phyloP scores from a whole-genome alignment of 2,113 vertebrate genomes.

The Pachycephala philippinensis region DNA sequence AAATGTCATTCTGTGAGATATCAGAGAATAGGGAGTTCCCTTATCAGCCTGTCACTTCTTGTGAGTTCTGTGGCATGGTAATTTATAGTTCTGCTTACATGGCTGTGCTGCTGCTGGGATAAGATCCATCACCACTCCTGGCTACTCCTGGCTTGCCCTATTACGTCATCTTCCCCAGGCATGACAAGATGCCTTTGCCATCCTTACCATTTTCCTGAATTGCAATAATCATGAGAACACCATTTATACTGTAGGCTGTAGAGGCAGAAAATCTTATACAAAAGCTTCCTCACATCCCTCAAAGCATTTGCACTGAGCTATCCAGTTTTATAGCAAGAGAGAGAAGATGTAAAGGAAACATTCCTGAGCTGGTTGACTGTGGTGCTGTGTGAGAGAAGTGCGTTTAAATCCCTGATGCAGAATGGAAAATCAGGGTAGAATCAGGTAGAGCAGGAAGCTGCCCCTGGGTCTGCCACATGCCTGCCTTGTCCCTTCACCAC shows the following conservation, averaged over 20 bases:
- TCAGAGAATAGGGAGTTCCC: neutral
- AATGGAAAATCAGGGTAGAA: neutral
- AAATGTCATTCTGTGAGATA: neutral
- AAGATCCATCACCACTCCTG: neutral
- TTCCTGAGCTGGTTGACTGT: neutral
- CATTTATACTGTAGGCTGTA: neutral
- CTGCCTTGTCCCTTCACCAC: neutral
- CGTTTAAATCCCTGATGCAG: neutral
- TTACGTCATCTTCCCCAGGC: neutral
- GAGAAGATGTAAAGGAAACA: neutral
- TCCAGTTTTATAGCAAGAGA: neutral
- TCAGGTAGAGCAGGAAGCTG: neutral
- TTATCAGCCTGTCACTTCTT: neutral
- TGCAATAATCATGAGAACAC: neutral
- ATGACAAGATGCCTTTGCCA: neutral
- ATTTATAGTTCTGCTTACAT: neutral
- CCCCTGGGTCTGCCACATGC: neutral
- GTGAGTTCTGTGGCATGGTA: rapidly evolving
- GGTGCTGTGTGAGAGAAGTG: neutral
- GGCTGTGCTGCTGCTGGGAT: neutral
- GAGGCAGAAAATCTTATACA: neutral
- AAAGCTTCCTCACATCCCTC: neutral
- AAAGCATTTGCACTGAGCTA: neutral
- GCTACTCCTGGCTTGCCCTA: neutral
- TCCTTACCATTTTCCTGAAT: neutral